A percentile compares a stretch with the other conserved stretches of the same genome.
Conservation (phyloP, 2,113 vertebrate genomes). For the Poeciliopsis retropinna region DNA sequence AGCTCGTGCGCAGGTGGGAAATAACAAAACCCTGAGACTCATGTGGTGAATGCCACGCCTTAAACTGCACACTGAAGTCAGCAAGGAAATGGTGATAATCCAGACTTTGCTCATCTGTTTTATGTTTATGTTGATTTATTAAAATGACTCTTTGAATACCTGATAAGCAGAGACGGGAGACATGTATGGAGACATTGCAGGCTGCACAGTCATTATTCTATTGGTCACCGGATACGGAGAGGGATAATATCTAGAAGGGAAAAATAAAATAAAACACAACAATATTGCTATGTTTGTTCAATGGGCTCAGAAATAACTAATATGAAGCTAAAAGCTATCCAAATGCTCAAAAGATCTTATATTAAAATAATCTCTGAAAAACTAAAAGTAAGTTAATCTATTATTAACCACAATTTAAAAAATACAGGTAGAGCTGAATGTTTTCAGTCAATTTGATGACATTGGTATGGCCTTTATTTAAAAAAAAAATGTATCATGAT, state of each 20-base stretch:
- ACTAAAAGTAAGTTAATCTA: not conserved
- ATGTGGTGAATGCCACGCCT: not conserved
- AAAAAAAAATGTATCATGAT: not conserved
- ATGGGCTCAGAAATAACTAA: not conserved
- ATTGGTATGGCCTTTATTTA: too few relatives aligned
- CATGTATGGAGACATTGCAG: slow-evolving; percentile 92
- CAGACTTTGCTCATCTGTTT: not conserved
- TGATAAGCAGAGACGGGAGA: slow-evolving; percentile 96
- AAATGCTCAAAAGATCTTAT: not conserved
- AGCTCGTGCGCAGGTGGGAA: slow-evolving; percentile 24
- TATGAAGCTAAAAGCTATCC: too few relatives aligned
- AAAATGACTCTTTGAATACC: slow-evolving; percentile 73
- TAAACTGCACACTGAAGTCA: not conserved
- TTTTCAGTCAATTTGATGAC: not conserved
- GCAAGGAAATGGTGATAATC: not conserved
- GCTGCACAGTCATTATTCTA: slow-evolving; percentile 93
- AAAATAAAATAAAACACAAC: not conserved
- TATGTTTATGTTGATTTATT: not conserved
- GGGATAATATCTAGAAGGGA: slow-evolving; percentile 86
- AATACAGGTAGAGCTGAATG: not conserved
- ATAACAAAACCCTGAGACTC: slow-evolving; percentile 9
- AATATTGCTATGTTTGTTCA: not conserved
- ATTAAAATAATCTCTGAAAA: not conserved
- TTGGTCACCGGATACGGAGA: slow-evolving; percentile 96
- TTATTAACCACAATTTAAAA: not conserved